Evolutionary conservation across 2,113 vertebrate genomes (phyloP).

Genomic region (Corapipo altera): DNA sequence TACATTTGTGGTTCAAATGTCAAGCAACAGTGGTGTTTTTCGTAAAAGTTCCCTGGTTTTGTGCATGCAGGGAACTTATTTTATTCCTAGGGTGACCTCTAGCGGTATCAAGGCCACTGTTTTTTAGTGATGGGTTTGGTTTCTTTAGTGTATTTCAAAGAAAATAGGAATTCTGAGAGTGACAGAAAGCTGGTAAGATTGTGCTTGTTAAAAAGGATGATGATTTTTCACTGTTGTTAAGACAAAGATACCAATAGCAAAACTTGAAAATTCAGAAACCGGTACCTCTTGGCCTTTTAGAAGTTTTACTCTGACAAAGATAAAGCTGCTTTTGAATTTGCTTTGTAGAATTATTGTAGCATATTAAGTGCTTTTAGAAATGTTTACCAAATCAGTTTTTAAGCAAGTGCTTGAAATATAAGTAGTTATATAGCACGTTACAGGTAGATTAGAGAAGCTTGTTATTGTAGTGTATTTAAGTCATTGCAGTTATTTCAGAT

Average conservation of each 20-base stretch:
- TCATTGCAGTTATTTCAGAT: not conserved
- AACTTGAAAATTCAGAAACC: not conserved
- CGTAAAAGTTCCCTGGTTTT: not conserved
- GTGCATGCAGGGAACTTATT: not conserved
- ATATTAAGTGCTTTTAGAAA: not conserved
- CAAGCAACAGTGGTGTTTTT: not conserved
- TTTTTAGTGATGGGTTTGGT: not conserved
- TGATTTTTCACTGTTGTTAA: not conserved
- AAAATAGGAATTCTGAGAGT: not conserved
- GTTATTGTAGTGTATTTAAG: not conserved
- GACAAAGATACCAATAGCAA: not conserved
- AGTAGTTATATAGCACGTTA: not conserved
- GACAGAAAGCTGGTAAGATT: not conserved
- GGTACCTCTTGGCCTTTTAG: not conserved
- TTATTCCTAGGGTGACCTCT: slow-evolving; percentile 60
- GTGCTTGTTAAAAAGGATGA: not conserved
- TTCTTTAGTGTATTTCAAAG: not conserved
- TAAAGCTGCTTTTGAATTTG: not conserved
- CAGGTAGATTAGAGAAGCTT: not conserved
- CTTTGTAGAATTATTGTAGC: not conserved
- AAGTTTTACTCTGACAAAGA: not conserved
- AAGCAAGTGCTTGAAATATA: not conserved
- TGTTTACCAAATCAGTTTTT: not conserved
- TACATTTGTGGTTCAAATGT: not conserved
- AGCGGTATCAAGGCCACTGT: slow-evolving; percentile 1